Base-by-base conservation (phyloP, 1,140 invertebrate genomes). In the Drosophila burlai region DNA sequence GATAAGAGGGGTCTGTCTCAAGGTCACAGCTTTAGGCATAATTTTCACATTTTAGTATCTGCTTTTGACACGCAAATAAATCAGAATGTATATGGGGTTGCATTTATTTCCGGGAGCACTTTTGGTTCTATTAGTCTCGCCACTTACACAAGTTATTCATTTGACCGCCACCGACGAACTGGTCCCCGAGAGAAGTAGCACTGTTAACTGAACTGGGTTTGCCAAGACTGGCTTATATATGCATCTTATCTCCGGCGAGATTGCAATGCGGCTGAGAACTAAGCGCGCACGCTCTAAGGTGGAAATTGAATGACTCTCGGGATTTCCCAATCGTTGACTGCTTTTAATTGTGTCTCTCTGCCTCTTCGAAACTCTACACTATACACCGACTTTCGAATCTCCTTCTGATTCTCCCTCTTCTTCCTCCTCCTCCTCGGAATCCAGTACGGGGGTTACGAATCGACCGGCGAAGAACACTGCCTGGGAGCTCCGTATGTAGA, bases 401-500 rank as follows among this genome's bases (percentile, higher is more conserved):
- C 4, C 15, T 26, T 49, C 7, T 24, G 3, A 6, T 24, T 24
- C 40, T 9, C 38, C 11, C 11, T 15, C 45, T 13, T 18, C 43
- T 5, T 55, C 29, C 15, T 26, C 34, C 15, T 26, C 34, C 34
- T 24, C 26, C 18, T 4, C 21, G 15, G 36, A 26, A 10, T 10
- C 24, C n/a, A 16, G 16, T 18, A 15, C 16, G 16, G 77, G 42
- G 69, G 71, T 29, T 21, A 75, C 69, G 31, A 74, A 82, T 18
- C 83, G 82, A 6, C 92, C 92, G 8, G 83, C 80, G 18, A 93
- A 93, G 29, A 90, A 92, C 1, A 92, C 62, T 4, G 76, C 75
- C 38, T 80, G 63, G 10, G 58, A 71, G 63, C 63, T 83, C 40
- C 78, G 74, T 55, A 92, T 83, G 24, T 62, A 81, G 80, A 92